These are phyloP conservation scores for Oceanites oceanicus DNA, from an alignment of 2,113 vertebrate species.

Conservation along the genomic window DNA sequence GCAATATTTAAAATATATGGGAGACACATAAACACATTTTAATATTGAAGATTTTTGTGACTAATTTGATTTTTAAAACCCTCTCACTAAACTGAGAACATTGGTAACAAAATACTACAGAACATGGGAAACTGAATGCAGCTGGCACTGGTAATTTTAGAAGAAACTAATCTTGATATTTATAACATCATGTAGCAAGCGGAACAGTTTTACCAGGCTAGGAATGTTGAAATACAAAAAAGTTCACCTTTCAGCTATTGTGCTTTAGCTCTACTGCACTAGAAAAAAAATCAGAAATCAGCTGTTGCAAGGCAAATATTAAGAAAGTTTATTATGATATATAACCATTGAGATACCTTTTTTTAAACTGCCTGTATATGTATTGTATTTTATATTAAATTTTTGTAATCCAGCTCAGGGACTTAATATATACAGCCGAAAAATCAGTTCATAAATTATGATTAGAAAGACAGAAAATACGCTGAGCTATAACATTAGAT, in stretches of 20 bases:
- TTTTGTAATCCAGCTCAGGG: constrained; percentile 31
- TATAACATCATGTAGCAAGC: constrained; percentile 65
- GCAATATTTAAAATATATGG: constrained; percentile 15
- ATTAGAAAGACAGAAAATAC: constrained; percentile 39
- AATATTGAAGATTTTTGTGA: constrained; percentile 22
- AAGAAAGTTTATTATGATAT: constrained; percentile 6
- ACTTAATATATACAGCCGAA: constrained; percentile 21
- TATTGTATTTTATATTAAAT: constrained; percentile 32
- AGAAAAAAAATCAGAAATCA: constrained; percentile 47
- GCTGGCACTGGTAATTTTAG: constrained; percentile 73
- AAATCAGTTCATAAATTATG: constrained; percentile 27
- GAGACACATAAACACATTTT: constrained; percentile 14
- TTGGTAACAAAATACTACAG: constrained; percentile 68
- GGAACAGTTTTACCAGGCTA: constrained; percentile 61
- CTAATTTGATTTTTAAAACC: constrained; percentile 49
- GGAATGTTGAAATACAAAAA: constrained; percentile 63
- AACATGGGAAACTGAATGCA: constrained; percentile 67
- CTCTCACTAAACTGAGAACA: constrained; percentile 49
- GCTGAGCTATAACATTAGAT: not conserved
- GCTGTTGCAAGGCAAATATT: constrained; percentile 6
- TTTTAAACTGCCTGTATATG: not conserved
- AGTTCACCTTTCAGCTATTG: constrained; percentile 65
- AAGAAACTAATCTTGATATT: constrained; percentile 76
- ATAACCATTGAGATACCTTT: not conserved
- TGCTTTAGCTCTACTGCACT: constrained; percentile 26